Evolutionary conservation across 2,888 invertebrate genomes (phyloP).

Genomic region (Geotrupes spiniger): DNA sequence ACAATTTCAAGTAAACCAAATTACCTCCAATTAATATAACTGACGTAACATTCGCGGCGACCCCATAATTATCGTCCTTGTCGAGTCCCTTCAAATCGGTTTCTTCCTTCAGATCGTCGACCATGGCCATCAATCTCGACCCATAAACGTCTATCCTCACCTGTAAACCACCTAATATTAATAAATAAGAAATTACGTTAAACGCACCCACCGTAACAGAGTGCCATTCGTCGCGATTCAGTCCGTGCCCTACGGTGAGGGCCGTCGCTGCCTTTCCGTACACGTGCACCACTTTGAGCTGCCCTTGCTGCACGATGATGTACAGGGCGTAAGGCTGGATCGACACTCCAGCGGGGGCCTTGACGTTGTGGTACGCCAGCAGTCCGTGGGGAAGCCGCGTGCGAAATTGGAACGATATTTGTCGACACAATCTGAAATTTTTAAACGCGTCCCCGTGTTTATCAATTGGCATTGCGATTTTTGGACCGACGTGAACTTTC

Average conservation of each 20-base stretch:
- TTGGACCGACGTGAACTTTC: no score
- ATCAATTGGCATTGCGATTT: no score
- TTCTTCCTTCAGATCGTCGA: constrained; percentile 80
- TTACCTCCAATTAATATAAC: constrained; percentile 86
- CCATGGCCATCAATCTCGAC: constrained; percentile 77
- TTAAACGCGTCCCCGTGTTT: no score
- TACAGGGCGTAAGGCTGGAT: constrained; percentile 87
- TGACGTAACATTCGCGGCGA: constrained; percentile 80
- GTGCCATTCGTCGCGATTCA: constrained; percentile 90
- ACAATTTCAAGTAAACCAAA: no score
- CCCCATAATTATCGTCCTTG: constrained; percentile 82
- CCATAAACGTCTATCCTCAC: constrained; percentile 83
- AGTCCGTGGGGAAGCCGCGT: constrained; percentile 85
- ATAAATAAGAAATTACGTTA: background rate
- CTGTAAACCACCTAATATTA: constrained; percentile 37
- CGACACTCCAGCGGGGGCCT: constrained; percentile 73
- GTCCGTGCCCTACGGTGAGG: constrained; percentile 81
- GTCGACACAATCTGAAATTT: constrained; percentile 70
- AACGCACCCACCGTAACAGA: constrained; percentile 66
- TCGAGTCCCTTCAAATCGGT: constrained; percentile 80
- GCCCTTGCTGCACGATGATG: constrained; percentile 88
- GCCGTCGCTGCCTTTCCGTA: constrained; percentile 84
- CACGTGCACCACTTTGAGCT: constrained; percentile 87
- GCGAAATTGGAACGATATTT: constrained; percentile 85
- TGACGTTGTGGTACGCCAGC: constrained; percentile 86